Evolutionary conservation across 1,140 invertebrate species (phyloP).

Genomic region (Drosophila kanapiae): DNA sequence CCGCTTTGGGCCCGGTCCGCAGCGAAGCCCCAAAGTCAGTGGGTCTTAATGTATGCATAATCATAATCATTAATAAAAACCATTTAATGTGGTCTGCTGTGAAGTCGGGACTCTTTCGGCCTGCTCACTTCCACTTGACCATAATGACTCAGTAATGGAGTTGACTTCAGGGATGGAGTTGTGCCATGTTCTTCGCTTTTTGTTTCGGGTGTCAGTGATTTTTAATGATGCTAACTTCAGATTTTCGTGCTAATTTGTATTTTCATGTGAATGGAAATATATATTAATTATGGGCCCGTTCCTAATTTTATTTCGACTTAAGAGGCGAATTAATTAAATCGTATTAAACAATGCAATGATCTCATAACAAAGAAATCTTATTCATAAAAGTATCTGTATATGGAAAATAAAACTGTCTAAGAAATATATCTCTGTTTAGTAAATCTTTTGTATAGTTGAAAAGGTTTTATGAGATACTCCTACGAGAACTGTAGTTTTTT

Average conservation of each 20-base stretch:
- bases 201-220: not conserved
- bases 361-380: not conserved
- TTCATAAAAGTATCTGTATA: not conserved
- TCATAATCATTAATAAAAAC: slow-evolving; percentile 77
- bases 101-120: slow-evolving; percentile 36
- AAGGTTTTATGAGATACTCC: not conserved
- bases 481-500: not conserved
- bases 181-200: not conserved
- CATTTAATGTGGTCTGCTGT: slow-evolving; percentile 69
- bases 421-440: not conserved
- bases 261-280: slow-evolving; percentile 3
- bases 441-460: not conserved
- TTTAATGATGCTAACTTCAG: slow-evolving; percentile 3
- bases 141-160: slow-evolving; percentile 17
- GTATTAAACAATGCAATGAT: not conserved
- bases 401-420: not conserved
- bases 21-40: slow-evolving; percentile 15
- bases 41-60: slow-evolving; percentile 64
- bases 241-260: not conserved
- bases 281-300: slow-evolving; percentile 1
- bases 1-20: slow-evolving; percentile 5
- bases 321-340: slow-evolving; percentile 6
- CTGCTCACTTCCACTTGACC: slow-evolving; percentile 7
- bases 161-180: not conserved
- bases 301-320: not conserved